Evolutionary conservation across 2,113 vertebrate genomes (phyloP).

Genomic region (Pteruthius melanotis): DNA sequence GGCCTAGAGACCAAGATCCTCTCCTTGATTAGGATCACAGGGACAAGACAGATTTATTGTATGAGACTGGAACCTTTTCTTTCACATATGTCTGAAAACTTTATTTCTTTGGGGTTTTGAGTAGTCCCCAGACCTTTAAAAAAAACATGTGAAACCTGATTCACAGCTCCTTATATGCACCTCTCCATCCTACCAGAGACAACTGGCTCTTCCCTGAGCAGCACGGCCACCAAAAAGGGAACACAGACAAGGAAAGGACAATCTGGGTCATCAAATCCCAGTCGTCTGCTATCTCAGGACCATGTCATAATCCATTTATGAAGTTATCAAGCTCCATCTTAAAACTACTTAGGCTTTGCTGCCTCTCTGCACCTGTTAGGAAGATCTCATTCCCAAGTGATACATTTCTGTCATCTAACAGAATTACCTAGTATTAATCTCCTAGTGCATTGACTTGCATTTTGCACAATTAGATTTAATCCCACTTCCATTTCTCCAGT

Average conservation of each 20-base stretch:
- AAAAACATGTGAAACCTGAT: background rate
- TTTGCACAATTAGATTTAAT: background rate
- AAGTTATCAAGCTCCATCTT: background rate
- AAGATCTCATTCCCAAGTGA: background rate
- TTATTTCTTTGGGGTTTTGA: background rate
- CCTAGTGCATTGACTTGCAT: background rate
- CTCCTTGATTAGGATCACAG: background rate
- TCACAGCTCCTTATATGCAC: background rate
- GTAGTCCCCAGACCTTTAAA: background rate
- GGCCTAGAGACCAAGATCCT: background rate
- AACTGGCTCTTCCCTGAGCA: background rate
- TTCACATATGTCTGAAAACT: background rate
- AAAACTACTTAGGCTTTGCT: background rate
- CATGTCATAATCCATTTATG: background rate
- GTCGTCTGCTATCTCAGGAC: background rate
- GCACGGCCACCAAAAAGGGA: background rate
- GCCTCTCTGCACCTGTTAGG: background rate
- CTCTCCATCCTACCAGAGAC: background rate
- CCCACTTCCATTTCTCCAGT: background rate
- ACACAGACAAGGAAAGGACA: background rate
- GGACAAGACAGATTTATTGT: background rate
- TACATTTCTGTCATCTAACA: background rate
- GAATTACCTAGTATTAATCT: background rate
- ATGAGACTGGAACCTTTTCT: background rate
- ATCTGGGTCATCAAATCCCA: background rate